Base-by-base conservation (phyloP, 2,113 vertebrate species). In the Saguinus midas region DNA sequence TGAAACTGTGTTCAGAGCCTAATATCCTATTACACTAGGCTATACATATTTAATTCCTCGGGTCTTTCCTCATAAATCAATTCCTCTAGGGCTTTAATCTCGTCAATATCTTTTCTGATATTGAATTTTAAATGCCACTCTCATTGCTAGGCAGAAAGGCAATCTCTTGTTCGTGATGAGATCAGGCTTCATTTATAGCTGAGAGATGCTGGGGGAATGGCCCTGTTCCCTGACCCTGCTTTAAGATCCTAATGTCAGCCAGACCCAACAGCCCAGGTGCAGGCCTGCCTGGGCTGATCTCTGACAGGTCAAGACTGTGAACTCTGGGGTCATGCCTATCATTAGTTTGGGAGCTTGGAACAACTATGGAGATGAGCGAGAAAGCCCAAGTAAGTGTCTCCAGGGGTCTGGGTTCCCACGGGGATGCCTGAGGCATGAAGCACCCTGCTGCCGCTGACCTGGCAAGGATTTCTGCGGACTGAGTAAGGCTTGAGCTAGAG, bases 121-220 rank as follows among this genome's bases (percentile, higher is more conserved):
- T 95, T 98, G 98, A 97, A 98, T 98, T 98, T 97, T 98, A 98
- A 98, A 98, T 98, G 98, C 96, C 96, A 98, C 85, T 96, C 96
- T 97, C 96, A 96, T 97, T 96, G 96, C 96, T 80, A 96, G 98
- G 96, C 95, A 97, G 96, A 96, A 95, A 97, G 83, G 92, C 96
- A 96, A 97, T 96, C 95, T 96, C 90, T 91, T 52, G 20, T 88
- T 85, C 5, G 1, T 96, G 96, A 97, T 89, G 96, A 95, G 90
- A 95, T 96, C 90, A 64, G 92, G 81, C 29, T 97, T 78, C 90
- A 32, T 90, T 96, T 95, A 96, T 3, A 88, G 72, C 76, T 1
- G 2, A 40, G 83, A 87, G 87, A 45, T 0, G 52, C 76, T 52
- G 58, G n/a, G 75, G 66, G 50, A 18, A 1, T 8, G 55, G 6